A percentile compares a stretch with the other conserved stretches of the same genome.
These are phyloP conservation scores for Myodes glareolus DNA, from an alignment of 2,113 vertebrate species.

Conservation along the genomic window DNA sequence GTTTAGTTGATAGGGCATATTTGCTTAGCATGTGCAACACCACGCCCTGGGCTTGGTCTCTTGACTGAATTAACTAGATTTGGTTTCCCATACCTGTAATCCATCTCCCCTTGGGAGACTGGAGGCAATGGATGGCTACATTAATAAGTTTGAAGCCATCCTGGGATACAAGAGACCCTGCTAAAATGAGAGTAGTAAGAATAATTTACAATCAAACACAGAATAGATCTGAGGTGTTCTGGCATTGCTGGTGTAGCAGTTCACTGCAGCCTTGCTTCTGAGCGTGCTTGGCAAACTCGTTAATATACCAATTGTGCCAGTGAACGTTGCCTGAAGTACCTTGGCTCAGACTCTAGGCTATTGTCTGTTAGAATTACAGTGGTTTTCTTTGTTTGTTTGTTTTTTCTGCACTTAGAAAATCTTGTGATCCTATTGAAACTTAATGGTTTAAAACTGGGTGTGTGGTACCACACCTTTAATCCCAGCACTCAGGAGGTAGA, in stretches of 20 bases:
- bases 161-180: not conserved
- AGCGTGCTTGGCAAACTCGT: not conserved
- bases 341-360: not conserved
- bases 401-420: not conserved
- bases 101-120: not conserved
- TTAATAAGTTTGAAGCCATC: not conserved
- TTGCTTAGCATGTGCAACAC: not conserved
- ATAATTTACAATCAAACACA: not conserved
- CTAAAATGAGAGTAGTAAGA: not conserved
- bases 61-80: not conserved
- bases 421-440: not conserved
- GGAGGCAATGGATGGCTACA: not conserved
- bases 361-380: not conserved
- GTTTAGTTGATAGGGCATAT: not conserved
- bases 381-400: not conserved
- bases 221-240: not conserved
- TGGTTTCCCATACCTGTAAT: not conserved
- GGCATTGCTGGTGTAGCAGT: not conserved
- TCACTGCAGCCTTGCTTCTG: not conserved
- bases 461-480: not conserved
- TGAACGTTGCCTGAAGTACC: not conserved
- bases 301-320: not conserved
- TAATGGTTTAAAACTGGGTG: not conserved
- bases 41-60: not conserved
- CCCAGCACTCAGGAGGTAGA: not conserved